Base-by-base conservation (phyloP, 2,888 invertebrate species). In the Synanthedon formicaeformis region DNA sequence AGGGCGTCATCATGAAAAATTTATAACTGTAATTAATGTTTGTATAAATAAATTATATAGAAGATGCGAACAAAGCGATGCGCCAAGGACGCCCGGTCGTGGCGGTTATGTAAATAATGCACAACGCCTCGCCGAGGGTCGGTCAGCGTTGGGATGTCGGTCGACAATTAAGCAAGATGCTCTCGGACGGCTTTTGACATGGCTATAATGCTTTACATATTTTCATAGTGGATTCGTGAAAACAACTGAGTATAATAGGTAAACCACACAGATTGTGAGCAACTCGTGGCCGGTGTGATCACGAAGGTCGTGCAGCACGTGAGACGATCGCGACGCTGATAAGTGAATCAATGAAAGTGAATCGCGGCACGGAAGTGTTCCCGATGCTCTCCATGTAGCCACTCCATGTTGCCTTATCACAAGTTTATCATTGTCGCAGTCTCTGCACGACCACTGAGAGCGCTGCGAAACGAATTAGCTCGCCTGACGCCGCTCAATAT, bases 101-200 rank as follows among this genome's bases (percentile, higher is more conserved):
- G 64, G 71, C 72, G 74, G 75, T 81, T 80, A 81, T 80, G 79
- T 81, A 81, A 81, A 82, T 81, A 79, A 72, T 73, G 70, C 70
- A 68, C 45, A 45, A 18, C 10, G 53, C 14, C 64, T 64, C 66
- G 67, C 58, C 63, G 58, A 8, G 45, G 6, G 45, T 14, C 13
- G 45, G 45, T 45, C 45, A 45, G 45, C 14, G 45, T 45, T 14
- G 45, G 14, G 45, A 34, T 45, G 45, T 45, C n/a, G 6, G 45
- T 45, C 14, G 45, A 13, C 45, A n/a, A 45, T 45, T 45, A 45
- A 34, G 34, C 34, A 34, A 34, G 45, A 45, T 45, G 14, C 45
- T 14, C 45, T 14, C 14, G 45, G 45, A n/a, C 45, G 45, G 5
- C 45, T 45, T 45, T 45, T 14, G 45, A 45, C 45, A 6, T 34